Base-by-base conservation (phyloP, 2,113 vertebrate genomes). In the Astatoreochromis straeleni region DNA sequence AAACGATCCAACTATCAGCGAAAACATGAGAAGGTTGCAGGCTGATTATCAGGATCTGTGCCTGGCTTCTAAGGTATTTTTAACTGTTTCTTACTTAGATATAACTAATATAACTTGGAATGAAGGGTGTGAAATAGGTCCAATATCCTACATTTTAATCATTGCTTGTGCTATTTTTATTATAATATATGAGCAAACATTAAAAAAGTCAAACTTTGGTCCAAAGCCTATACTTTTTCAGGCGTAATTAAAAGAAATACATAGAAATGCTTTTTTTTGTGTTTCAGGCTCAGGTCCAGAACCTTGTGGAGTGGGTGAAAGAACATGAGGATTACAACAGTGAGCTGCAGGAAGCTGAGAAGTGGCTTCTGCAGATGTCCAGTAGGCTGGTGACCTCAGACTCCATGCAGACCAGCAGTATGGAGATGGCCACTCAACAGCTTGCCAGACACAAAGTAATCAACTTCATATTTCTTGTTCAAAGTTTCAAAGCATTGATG, bases 301-400 rank as follows among this genome's bases (percentile, higher is more conserved):
- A 92, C 35, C 95, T 99, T 49, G 96, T 97, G 40, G 96, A 92
- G 2, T 97, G 97, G 95, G 97, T 99, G 82, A 98, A 96, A 94
- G 98, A 99, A 81, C 99, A 99, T 1, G 98, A 99, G 78, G 97
- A 95, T 49, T 99, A 99, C 91, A 98, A 98, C 21, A 95, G 94
- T 51, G 97, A 98, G 80, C 94, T 99, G 80, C 99, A 99, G 87
- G 98, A 99, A 86, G 97, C 97, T 3, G 99, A 99, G 78, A 98
- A 97, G 42, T 99, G 98, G 98, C 96, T 99, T 19, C 86, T 99
- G 17, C 98, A 99, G 86, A 99, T 99, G 98, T 99, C 98, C 10
- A 96, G 97, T 90, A 94, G 98, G 70, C 94, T 99, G 91, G 97
- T 99, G 85, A 97, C 97, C 3, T 97, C 97, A 2, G 98, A 98